Percentiles rank a stretch among this genome's conserved stretches.
These are phyloP conservation scores for Napeogenes inachia DNA, from an alignment of 2,888 invertebrate genomes.

Conservation along the genomic window DNA sequence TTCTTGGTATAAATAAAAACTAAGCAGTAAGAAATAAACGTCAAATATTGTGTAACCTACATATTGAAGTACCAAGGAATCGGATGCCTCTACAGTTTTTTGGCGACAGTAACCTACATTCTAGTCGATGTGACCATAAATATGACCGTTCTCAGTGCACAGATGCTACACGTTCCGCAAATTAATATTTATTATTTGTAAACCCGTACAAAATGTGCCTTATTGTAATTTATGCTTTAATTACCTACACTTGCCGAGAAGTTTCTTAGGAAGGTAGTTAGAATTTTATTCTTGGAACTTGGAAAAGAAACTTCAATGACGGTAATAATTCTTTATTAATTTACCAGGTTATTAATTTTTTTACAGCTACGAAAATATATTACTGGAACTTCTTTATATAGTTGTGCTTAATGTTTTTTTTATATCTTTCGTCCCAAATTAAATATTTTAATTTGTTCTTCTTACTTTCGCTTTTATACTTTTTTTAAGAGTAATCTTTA, in stretches of 20 bases:
- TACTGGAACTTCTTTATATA: no score
- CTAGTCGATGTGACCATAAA: conserved; percentile 46
- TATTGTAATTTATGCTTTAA: conserved; percentile 11
- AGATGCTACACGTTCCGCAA: conserved; percentile 43
- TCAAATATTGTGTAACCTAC: background rate
- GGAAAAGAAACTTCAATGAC: background rate
- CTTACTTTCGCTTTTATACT: no score
- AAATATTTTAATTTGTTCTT: no score
- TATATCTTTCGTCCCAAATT: no score
- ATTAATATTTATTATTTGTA: conserved; percentile 32
- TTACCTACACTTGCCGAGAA: conserved; percentile 9
- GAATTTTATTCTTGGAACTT: background rate
- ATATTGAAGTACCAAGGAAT: conserved; percentile 7
- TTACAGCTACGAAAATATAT: no score
- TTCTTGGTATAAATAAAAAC: background rate
- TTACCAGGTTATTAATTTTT: background rate
- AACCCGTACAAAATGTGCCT: background rate
- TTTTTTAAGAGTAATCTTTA: no score
- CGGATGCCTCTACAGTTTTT: conserved; percentile 5
- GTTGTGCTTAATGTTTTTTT: no score
- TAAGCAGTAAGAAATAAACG: background rate
- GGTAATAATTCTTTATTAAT: background rate
- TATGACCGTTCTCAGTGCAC: conserved; percentile 50
- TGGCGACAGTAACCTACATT: conserved; percentile 35
- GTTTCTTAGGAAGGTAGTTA: background rate